Conservation (phyloP, 2,888 invertebrate species). For the Orgyia antiqua region DNA sequence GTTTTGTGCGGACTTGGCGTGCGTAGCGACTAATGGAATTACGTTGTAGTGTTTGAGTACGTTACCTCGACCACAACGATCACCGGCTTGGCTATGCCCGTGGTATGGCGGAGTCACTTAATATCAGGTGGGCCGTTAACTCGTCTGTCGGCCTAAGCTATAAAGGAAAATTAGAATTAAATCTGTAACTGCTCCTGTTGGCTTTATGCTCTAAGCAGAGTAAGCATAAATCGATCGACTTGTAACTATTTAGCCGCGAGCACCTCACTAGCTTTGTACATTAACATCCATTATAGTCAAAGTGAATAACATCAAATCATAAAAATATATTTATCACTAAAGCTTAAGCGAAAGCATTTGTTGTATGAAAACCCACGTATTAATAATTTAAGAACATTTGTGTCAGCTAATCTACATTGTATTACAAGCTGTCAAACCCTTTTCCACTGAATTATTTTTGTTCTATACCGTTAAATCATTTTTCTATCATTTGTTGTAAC, state of each 20-base stretch:
- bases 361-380: constrained; percentile 23
- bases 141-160: no score
- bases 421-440: constrained; percentile 14
- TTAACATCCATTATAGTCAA: constrained; percentile 11
- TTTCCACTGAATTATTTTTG: constrained; percentile 8
- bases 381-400: constrained; percentile 16
- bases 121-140: no score
- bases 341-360: constrained; percentile 12
- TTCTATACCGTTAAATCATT: constrained; percentile 5
- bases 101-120: no score
- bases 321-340: constrained; percentile 16
- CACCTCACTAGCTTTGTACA: constrained; percentile 6
- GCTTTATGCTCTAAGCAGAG: no score
- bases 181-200: no score
- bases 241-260: constrained; percentile 8
- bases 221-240: constrained; percentile 7
- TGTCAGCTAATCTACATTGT: constrained; percentile 18
- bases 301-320: constrained; percentile 8
- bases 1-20: no score
- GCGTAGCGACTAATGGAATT: no score
- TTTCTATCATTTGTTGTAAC: no score
- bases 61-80: no score
- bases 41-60: no score
- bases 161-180: no score
- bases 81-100: no score